phyloP scores from a whole-genome alignment of 2,888 invertebrate species.

The Drosophila sordidapex region DNA sequence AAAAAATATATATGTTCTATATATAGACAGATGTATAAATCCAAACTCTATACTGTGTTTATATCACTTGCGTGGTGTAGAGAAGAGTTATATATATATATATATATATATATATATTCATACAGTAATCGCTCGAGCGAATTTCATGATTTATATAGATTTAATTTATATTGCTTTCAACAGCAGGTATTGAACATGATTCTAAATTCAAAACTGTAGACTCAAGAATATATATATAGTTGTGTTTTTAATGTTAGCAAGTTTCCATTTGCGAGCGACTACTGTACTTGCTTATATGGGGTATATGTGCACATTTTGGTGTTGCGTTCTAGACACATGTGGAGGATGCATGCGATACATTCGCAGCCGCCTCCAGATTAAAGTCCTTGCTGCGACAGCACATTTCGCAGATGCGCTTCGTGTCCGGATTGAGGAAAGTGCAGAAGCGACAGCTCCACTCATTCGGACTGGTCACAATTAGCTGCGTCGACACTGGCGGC shows the following conservation, averaged over 20 bases:
- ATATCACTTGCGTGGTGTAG: slow-evolving; percentile 65
- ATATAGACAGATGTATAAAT: slow-evolving; percentile 37
- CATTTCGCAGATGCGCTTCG: slow-evolving; percentile 89
- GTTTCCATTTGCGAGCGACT: not conserved
- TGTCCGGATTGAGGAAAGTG: slow-evolving; percentile 88
- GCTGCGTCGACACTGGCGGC: slow-evolving; percentile 71
- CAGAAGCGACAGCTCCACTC: slow-evolving; percentile 89
- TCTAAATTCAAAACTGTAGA: not conserved
- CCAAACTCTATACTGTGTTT: slow-evolving; percentile 53
- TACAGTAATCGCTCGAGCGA: slow-evolving; percentile 2
- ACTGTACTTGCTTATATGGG: slow-evolving; percentile 16
- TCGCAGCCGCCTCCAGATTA: slow-evolving; percentile 82
- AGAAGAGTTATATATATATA: slow-evolving; percentile 26
- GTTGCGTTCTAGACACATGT: slow-evolving; percentile 81
- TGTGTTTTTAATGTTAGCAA: not conserved
- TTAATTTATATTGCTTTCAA: not conserved
- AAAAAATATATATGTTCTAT: slow-evolving; percentile 67
- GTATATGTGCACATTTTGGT: slow-evolving; percentile 17
- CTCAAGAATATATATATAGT: slow-evolving; percentile 1
- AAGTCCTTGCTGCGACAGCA: slow-evolving; percentile 87
- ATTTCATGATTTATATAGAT: not conserved
- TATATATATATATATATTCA: not conserved
- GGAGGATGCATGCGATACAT: slow-evolving; percentile 78
- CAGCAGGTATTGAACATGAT: not conserved
- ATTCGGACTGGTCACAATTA: slow-evolving; percentile 79